Evolutionary conservation across 1,140 invertebrate species (phyloP).

Genomic region (Antheraea pernyi): DNA sequence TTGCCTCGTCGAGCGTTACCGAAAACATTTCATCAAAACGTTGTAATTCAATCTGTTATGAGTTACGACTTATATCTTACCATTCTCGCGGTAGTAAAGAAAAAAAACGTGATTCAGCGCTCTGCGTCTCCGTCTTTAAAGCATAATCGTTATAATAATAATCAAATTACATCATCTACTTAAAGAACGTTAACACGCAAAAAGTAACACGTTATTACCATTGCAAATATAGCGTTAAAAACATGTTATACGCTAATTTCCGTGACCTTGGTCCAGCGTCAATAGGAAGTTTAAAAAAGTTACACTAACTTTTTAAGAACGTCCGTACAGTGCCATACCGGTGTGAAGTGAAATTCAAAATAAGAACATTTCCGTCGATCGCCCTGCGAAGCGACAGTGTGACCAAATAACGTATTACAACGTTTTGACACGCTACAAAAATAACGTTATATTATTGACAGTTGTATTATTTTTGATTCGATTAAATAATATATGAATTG

Average conservation of each 20-base stretch:
- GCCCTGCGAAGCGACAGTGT: neutral
- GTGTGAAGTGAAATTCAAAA: slow-evolving; percentile 1
- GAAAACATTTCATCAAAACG: no score
- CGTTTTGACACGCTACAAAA: neutral
- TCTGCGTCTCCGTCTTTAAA: neutral
- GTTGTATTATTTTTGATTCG: neutral
- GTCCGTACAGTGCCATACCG: neutral
- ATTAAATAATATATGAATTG: slow-evolving; percentile 3
- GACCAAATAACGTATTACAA: neutral
- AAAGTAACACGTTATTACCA: slow-evolving; percentile 1
- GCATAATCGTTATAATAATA: neutral
- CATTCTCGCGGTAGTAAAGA: neutral
- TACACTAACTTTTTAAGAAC: neutral
- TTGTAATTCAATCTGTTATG: no score
- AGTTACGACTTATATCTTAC: no score
- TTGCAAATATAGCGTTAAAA: slow-evolving; percentile 3
- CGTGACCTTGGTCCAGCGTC: neutral
- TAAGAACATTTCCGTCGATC: neutral
- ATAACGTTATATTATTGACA: neutral
- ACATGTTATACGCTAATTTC: slow-evolving; percentile 1
- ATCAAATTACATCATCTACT: slow-evolving; percentile 5
- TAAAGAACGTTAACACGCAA: slow-evolving; percentile 1
- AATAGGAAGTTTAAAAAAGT: neutral
- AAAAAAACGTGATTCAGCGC: neutral
- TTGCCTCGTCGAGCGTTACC: no score